A percentile compares a stretch with the other conserved stretches of the same genome.
These are phyloP conservation scores for Platichthys stellatus DNA, from an alignment of 2,113 vertebrate genomes.

Conservation along the genomic window DNA sequence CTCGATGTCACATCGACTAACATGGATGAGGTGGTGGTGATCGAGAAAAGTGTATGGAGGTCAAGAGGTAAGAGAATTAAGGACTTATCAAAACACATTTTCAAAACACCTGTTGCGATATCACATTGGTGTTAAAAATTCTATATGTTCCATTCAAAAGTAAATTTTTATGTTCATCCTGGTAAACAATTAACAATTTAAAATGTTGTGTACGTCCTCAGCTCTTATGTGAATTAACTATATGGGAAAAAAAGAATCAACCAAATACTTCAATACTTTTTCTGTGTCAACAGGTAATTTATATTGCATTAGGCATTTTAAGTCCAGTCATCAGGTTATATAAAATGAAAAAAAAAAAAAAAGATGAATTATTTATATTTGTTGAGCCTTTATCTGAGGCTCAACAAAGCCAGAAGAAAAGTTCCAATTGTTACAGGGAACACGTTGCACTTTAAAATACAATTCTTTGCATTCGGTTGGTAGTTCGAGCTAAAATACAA, in stretches of 20 bases:
- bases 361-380: too few species aligned
- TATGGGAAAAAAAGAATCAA: background rate
- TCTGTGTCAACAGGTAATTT: background rate
- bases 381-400: background rate
- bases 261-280: background rate
- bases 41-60: too few species aligned
- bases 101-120: too few species aligned
- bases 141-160: too few species aligned
- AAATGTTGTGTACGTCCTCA: background rate
- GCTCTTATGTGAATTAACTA: too few species aligned
- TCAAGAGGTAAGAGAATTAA: too few species aligned
- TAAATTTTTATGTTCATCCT: too few species aligned
- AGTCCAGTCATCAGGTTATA: background rate
- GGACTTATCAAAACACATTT: too few species aligned
- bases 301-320: background rate
- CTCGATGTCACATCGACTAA: too few species aligned
- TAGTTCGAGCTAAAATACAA: background rate
- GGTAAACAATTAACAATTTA: background rate
- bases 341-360: background rate
- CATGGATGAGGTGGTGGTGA: too few species aligned
- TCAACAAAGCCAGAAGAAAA: background rate
- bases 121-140: too few species aligned
- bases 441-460: slow-evolving; percentile 6
- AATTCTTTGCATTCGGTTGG: background rate
- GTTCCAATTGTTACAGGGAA: background rate